Evolutionary conservation across 2,888 invertebrate genomes (phyloP).

Genomic region (Ormyrus thymus): DNA sequence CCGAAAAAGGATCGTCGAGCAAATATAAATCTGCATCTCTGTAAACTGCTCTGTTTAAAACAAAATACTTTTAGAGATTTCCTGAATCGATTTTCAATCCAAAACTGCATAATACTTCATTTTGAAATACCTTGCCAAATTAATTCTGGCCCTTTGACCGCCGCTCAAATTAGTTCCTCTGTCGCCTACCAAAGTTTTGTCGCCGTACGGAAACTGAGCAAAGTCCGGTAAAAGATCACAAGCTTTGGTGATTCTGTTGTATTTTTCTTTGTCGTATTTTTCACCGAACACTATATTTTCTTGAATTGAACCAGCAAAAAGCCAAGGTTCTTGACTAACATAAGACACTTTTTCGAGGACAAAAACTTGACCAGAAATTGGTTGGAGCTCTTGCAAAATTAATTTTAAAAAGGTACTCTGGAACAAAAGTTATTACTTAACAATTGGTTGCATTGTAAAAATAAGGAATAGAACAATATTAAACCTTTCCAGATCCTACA

Average conservation of each 20-base stretch:
- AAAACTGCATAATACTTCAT: no score
- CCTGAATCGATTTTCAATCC: no score
- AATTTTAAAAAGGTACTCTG: conserved; percentile 81
- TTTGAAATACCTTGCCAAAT: no score
- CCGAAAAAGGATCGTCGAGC: no score
- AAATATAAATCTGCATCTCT: no score
- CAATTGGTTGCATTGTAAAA: no score
- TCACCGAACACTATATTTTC: conserved; percentile 91
- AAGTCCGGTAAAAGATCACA: conserved; percentile 75
- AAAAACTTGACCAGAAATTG: conserved; percentile 78
- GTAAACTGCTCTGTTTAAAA: no score
- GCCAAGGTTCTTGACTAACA: conserved; percentile 91
- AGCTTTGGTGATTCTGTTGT: conserved; percentile 73
- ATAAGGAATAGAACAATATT: neutral
- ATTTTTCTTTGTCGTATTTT: conserved; percentile 79
- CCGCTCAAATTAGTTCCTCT: no score
- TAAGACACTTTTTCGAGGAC: conserved; percentile 83
- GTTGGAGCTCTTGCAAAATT: conserved; percentile 83
- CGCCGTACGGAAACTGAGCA: conserved; percentile 80
- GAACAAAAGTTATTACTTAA: neutral
- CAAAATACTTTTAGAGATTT: no score
- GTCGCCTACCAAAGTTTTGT: conserved; percentile 81
- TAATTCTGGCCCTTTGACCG: no score
- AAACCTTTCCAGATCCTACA: conserved; percentile 89
- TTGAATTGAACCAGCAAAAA: conserved; percentile 84